Conservation (phyloP, 1,140 invertebrate species). For the Drosophila pachea region DNA sequence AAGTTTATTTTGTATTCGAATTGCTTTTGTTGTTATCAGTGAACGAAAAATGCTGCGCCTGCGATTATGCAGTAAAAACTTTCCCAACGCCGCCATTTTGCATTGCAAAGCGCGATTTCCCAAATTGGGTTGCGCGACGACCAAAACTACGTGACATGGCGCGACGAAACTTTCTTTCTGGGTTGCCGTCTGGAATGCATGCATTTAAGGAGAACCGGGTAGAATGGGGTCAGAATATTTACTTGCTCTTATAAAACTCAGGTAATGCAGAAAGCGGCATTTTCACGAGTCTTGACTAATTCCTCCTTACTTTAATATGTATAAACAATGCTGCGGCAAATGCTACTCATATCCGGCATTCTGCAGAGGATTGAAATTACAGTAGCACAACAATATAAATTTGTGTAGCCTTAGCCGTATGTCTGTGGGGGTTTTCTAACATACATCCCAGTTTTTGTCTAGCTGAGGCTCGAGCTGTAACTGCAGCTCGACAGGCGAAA, state of each 20-base stretch:
- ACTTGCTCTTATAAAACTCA: constrained; percentile 12
- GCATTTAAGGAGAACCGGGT: constrained; percentile 1
- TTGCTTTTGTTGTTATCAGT: constrained; percentile 53
- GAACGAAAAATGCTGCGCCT: constrained; percentile 68
- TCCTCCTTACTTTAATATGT: constrained; percentile 74
- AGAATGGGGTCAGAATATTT: constrained; percentile 1
- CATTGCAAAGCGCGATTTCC: constrained; percentile 70
- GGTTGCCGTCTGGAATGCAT: constrained; percentile 48
- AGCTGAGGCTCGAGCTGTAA: constrained; percentile 45
- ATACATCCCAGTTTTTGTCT: constrained; percentile 43
- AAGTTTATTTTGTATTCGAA: constrained; percentile 30
- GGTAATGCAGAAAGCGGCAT: constrained; percentile 46
- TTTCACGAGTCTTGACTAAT: constrained; percentile 61
- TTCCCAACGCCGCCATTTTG: constrained; percentile 64
- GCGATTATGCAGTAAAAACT: constrained; percentile 76
- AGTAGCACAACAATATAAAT: constrained; percentile 3
- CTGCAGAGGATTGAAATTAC: constrained; percentile 2
- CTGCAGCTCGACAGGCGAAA: constrained; percentile 48
- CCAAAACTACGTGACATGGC: constrained; percentile 21
- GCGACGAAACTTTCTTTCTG: constrained; percentile 42
- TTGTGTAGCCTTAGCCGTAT: constrained; percentile 7
- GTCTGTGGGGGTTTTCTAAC: constrained; percentile 16
- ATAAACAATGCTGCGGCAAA: constrained; percentile 67
- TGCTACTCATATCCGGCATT: constrained; percentile 67
- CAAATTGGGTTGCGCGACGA: constrained; percentile 66